A percentile compares a stretch with the other conserved stretches of the same genome.
These are phyloP conservation scores for Microctenopoma lineatum DNA, from an alignment of 2,797 vertebrate species.

Conservation along the genomic window DNA sequence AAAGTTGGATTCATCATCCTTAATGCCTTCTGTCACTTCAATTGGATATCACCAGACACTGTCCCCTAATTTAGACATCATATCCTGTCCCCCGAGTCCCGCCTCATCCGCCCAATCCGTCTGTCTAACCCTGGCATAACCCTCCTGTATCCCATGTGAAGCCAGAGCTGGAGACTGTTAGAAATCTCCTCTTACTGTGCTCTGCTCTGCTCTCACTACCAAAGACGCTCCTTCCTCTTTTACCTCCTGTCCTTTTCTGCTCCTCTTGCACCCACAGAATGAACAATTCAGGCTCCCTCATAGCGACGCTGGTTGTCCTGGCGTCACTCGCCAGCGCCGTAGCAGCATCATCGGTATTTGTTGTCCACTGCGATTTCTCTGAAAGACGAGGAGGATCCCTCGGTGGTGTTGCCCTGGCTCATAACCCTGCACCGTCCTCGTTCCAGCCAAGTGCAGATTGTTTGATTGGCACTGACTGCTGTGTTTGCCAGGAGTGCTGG, in stretches of 20 bases:
- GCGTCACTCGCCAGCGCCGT: slow-evolving; percentile 12
- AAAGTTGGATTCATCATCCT: slow-evolving; percentile 69
- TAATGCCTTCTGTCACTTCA: slow-evolving; percentile 73
- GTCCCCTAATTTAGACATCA: slow-evolving; percentile 72
- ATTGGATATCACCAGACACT: slow-evolving; percentile 58
- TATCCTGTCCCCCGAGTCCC: slow-evolving; percentile 64
- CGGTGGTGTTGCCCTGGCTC: slow-evolving; percentile 35
- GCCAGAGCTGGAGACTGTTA: slow-evolving; percentile 4
- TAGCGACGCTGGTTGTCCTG: slow-evolving; percentile 38
- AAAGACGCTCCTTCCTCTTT: slow-evolving; percentile 23
- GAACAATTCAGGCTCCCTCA: slow-evolving; percentile 23
- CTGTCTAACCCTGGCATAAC: slow-evolving; percentile 62
- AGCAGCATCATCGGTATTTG: slow-evolving; percentile 28
- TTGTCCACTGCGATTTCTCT: slow-evolving; percentile 18
- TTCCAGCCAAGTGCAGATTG: slow-evolving; percentile 50
- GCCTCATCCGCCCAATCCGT: slow-evolving; percentile 31
- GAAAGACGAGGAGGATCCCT: slow-evolving; percentile 8
- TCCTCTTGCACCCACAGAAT: slow-evolving; percentile 14
- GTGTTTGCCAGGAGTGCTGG: slow-evolving; percentile 65
- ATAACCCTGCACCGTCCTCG: slow-evolving; percentile 27
- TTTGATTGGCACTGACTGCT: slow-evolving; percentile 64
- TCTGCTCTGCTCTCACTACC: slow-evolving; percentile 2
- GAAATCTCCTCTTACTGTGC: slow-evolving; percentile 38
- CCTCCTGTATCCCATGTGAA: slow-evolving; percentile 21
- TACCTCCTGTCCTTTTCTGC: slow-evolving; percentile 13